Evolutionary conservation across 2,113 vertebrate genomes (phyloP), one percentile per base, ranked within the genome.

Genomic region (Tretioscincus oriximinensis): DNA sequence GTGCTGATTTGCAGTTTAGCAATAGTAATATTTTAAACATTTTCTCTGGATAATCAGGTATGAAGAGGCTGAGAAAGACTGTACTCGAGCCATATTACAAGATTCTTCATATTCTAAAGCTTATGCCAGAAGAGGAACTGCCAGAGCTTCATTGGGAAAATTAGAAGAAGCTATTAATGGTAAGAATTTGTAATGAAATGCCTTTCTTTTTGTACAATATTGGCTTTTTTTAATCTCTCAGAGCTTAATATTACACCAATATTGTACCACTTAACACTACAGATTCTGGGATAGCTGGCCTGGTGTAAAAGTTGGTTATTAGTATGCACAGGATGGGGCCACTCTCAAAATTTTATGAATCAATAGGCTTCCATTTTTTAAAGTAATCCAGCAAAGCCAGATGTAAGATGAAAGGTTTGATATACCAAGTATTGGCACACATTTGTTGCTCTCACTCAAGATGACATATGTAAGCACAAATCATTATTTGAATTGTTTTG

Each of bases 31-130:
- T 47, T 54, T 61, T 67, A 28, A 29, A 51, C 6, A 26, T 81
- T 1, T 0, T 7, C 45, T 88, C 82, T 82, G 87, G 45, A 73
- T 87, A 29, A 75, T 89, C 77, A 99, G 98, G 88, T 99, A 94
- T 63, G 87, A 93, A 80, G 97, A 98, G 86, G 98, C 98, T 49
- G 98, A 99, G 92, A 90, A 95, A 73, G 98, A 99, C 90, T 99
- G 98, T 87, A 96, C 94, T 9, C 92, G 86, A 85, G 98, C 98
- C 71, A 91, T 99, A 65, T 90, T 89, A 58, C 92, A 99, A 81
- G 98, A 99, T 91, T 78, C 81, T 7, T 96, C 96, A 0, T 99
- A 99, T 90, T 95, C 95, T 67, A 99, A 99, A 94, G 98, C 98
- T 28, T 99, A 97, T 77, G 97, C 98, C 68, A 96, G 98, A 88